Conservation (phyloP, 2,113 vertebrate species). For the Alosa alosa region DNA sequence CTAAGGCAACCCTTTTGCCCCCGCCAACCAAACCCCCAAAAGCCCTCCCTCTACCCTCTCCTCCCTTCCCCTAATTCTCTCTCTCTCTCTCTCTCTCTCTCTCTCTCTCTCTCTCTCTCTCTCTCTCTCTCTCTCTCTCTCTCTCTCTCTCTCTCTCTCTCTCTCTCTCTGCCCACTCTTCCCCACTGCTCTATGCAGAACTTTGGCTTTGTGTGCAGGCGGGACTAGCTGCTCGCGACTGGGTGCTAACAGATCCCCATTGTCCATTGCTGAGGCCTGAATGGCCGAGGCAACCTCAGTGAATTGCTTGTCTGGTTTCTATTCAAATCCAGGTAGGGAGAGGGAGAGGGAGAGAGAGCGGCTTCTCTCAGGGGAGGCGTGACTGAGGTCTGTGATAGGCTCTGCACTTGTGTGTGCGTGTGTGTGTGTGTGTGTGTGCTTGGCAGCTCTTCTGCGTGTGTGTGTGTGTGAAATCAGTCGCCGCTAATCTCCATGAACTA, state of each 20-base stretch:
- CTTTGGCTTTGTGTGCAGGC: constrained; percentile 76
- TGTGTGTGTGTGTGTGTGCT: neutral
- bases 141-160: constrained; percentile 26
- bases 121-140: neutral
- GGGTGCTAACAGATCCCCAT: constrained; percentile 85
- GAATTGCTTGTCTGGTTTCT: constrained; percentile 89
- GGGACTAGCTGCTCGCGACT: constrained; percentile 70
- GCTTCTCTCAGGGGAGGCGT: neutral
- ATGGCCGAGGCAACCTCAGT: constrained; percentile 77
- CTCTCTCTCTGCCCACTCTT: constrained; percentile 17
- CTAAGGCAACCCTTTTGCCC: constrained; percentile 65
- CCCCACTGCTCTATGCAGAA: constrained; percentile 62
- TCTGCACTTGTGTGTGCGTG: neutral
- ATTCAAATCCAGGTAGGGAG: constrained; percentile 91
- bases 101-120: neutral
- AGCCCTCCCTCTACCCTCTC: constrained; percentile 7
- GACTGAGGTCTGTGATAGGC: neutral
- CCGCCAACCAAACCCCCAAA: constrained; percentile 44
- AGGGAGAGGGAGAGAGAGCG: neutral
- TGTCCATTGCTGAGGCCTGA: constrained; percentile 71
- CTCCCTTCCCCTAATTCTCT: constrained; percentile 29
- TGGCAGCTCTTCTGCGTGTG: too few species aligned
- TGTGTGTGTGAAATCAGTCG: too few species aligned
- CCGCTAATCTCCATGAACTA: too few species aligned
- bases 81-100: neutral